These are phyloP conservation scores for Siderastrea siderea DNA, from an alignment of 92 coral and sea anemone genomes.

Conservation along the genomic window DNA sequence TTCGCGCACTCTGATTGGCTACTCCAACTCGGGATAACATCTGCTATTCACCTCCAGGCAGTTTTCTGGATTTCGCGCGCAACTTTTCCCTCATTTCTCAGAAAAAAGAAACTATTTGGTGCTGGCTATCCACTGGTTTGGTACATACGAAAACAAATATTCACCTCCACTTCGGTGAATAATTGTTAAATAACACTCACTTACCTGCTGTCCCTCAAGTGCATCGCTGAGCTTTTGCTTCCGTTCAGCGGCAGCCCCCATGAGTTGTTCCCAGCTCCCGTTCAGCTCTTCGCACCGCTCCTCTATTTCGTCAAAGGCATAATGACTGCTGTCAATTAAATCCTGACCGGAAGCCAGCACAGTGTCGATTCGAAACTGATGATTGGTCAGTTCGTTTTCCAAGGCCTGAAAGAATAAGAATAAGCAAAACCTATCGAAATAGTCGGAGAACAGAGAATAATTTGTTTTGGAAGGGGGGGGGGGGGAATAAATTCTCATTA, in stretches of 20 bases:
- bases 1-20: no score
- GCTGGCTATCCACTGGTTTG: no score
- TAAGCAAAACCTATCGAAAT: not conserved
- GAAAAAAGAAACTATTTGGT: no score
- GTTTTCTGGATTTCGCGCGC: no score
- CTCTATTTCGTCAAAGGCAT: constrained; percentile 88
- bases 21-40: no score
- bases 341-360: constrained; percentile 92
- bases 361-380: constrained; percentile 79
- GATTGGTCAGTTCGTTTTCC: constrained; percentile 90
- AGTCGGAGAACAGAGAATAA: not conserved
- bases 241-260: constrained; percentile 77
- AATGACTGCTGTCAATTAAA: constrained; percentile 95
- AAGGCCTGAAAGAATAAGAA: constrained; percentile 68
- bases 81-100: no score
- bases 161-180: no score
- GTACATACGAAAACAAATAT: no score
- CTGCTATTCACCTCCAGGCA: no score
- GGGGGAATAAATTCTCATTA: no score
- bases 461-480: no score
- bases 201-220: constrained; percentile 87
- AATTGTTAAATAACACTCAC: not conserved
- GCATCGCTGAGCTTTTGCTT: constrained; percentile 77
- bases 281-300: constrained; percentile 86
- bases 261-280: constrained; percentile 79